Conservation (phyloP, 1,140 invertebrate species). For the Leucophenga varia region DNA sequence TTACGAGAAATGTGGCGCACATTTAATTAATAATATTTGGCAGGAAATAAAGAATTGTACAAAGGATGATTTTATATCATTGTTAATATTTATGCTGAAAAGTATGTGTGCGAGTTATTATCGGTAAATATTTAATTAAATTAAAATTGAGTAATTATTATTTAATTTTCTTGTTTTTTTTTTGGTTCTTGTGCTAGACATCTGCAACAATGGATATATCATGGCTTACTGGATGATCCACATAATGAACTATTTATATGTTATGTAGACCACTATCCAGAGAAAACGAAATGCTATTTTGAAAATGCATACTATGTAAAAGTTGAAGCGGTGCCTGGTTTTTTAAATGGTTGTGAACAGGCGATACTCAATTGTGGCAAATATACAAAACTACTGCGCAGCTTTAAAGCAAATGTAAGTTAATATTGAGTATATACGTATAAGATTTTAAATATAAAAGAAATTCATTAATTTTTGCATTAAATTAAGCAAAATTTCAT, state of each 20-base stretch:
- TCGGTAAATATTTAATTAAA: slow-evolving; percentile 11
- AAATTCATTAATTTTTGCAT: slow-evolving; percentile 1
- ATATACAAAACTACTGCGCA: slow-evolving; percentile 43
- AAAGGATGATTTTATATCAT: slow-evolving; percentile 26
- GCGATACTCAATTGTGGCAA: slow-evolving; percentile 48
- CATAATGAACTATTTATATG: slow-evolving; percentile 44
- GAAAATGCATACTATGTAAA: slow-evolving; percentile 40
- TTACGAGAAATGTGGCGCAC: slow-evolving; percentile 9
- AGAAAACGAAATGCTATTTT: slow-evolving; percentile 46
- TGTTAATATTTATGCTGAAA: slow-evolving; percentile 40
- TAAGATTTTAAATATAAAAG: neutral
- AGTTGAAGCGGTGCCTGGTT: slow-evolving; percentile 33
- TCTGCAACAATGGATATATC: slow-evolving; percentile 43
- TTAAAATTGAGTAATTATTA: neutral
- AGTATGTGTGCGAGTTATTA: slow-evolving; percentile 43
- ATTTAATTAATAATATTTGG: slow-evolving; percentile 41
- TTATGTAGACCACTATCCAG: slow-evolving; percentile 17
- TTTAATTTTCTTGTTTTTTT: neutral
- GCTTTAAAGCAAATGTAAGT: slow-evolving; percentile 39
- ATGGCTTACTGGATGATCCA: slow-evolving; percentile 38
- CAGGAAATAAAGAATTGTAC: slow-evolving; percentile 27
- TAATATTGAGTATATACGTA: no score
- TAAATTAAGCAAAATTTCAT: neutral
- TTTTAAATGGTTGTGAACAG: slow-evolving; percentile 38
- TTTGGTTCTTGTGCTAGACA: slow-evolving; percentile 9